phyloP scores from a whole-genome alignment of 1,140 invertebrate species.

The Lepidurus packardi region DNA sequence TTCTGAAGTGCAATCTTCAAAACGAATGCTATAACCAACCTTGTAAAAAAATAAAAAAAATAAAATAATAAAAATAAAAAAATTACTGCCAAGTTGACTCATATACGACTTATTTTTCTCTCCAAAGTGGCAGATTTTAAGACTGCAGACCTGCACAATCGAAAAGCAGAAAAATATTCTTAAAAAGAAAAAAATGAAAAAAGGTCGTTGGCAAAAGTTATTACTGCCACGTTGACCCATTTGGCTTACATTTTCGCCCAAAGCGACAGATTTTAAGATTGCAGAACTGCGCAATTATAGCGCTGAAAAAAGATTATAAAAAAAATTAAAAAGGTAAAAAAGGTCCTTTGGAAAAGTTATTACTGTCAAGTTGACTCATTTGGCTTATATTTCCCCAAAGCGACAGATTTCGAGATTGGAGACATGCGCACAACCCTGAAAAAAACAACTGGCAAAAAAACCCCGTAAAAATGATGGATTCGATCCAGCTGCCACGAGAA shows the following conservation, averaged over 20 bases:
- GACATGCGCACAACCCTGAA: too few relatives aligned
- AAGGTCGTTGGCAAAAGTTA: too few relatives aligned
- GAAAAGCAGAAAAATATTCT: too few relatives aligned
- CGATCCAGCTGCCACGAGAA: not conserved
- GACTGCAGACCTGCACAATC: not conserved
- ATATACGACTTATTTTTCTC: not conserved
- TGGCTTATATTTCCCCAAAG: too few relatives aligned
- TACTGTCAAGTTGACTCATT: too few relatives aligned
- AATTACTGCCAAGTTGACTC: conserved; percentile 13
- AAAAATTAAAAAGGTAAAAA: too few relatives aligned
- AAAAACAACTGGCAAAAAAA: too few relatives aligned
- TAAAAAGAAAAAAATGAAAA: not conserved
- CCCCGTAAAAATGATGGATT: conserved; percentile 19
- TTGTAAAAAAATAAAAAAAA: conserved; percentile 39
- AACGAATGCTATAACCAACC: conserved; percentile 70
- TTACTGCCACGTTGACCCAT: not conserved
- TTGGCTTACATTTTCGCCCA: not conserved
- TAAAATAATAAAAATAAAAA: not conserved
- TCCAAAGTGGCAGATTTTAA: too few relatives aligned
- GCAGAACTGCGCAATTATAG: too few relatives aligned
- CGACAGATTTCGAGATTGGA: too few relatives aligned
- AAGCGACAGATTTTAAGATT: too few relatives aligned
- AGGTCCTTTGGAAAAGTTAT: not conserved
- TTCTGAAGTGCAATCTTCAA: conserved; percentile 73
- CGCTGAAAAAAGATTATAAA: too few relatives aligned